Evolutionary conservation across 2,888 invertebrate genomes (phyloP), one percentile per base, ranked within the genome.

Genomic region (Spilarctia lutea): DNA sequence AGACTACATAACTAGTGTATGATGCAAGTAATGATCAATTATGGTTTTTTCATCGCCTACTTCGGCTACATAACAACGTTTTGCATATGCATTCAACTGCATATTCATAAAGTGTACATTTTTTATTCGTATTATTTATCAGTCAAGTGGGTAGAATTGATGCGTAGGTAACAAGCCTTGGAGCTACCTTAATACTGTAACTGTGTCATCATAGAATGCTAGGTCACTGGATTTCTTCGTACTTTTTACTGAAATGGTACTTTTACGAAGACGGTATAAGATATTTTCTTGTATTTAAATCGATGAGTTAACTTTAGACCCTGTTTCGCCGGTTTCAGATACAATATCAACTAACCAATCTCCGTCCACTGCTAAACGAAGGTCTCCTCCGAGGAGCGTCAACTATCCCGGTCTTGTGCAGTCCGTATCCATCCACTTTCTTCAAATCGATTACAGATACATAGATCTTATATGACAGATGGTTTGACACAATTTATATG

Each of bases 11-110:
- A 84, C 73, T 13, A 56, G 24, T 18, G 45, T 74, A 66, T 82
- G 76, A 82, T 72, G 82, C 78, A 83, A 83, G 52, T 63, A 74
- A 78, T 75, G 83, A 39, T 56, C 71, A 75, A 83, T 85, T 85
- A 85, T 42, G 56, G 75, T 83, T 83, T 85, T 56, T 81, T 78
- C 74, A 70, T 52, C 85, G 77, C 83, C 81, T 83, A 85, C 85
- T 68, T 71, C 10, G 56, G 56, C 63, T 67, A 65, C 76, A 79
- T 81, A 81, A 83, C 77, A 24, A 60, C 24, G 76, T 35, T 83
- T 85, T 83, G 79, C 83, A 84, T 83, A 84, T 83, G 79, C 77
- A 76, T 83, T 63, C 20, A 18, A 33, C 65, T 74, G 74, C 74
- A 70, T 74, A 85, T 83, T 83, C 79, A 83, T 83, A 63, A 65